Base-by-base conservation (phyloP, 1,140 invertebrate genomes). In the Nymphalis io region DNA sequence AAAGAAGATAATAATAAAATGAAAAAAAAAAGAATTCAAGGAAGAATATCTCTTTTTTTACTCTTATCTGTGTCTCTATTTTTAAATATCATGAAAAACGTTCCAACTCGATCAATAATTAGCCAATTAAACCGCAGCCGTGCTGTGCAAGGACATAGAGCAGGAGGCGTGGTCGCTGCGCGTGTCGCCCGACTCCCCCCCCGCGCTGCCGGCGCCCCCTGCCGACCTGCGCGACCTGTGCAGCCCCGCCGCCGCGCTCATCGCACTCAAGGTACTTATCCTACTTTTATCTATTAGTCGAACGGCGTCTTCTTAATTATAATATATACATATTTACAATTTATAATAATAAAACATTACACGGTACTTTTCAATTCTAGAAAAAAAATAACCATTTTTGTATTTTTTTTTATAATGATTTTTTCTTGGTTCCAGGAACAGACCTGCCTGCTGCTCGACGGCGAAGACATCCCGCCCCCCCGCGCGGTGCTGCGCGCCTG, bases 71-170 rank as follows among this genome's bases (percentile, higher is more conserved):
- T 27, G 0, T 27, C 23, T 3, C 23, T 2, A 3, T 27, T 27
- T 2, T 27, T 27, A 0, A 5, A 27, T 27, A 1, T 27, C 23
- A 27, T 3, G 23, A 27, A 5, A 27, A 2, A 27, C 23, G 5
- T 27, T 27, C 23, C 23, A 44, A 42, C 15, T 68, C 23, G 21
- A 39, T 38, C 15, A 11, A 44, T 44, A n/a, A 15, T n/a, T n/a
- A n/a, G n/a, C n/a, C n/a, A n/a, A n/a, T n/a, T n/a, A n/a, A n/a
- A n/a, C n/a, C n/a, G 0, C 76, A 90, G 88, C 67, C 0, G 70
- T 90, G 13, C 79, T 90, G 2, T 87, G 86, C 61, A 90, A 88
- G 60, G 77, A 85, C 69, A 80, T 90, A n/a, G 77, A 85, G 42
- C 70, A 73, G 1, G 88, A 90, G 18, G 75, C 87, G 75, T 80